Conservation (phyloP, 92 coral and sea anemone species). For the Plumapathes pennacea region DNA sequence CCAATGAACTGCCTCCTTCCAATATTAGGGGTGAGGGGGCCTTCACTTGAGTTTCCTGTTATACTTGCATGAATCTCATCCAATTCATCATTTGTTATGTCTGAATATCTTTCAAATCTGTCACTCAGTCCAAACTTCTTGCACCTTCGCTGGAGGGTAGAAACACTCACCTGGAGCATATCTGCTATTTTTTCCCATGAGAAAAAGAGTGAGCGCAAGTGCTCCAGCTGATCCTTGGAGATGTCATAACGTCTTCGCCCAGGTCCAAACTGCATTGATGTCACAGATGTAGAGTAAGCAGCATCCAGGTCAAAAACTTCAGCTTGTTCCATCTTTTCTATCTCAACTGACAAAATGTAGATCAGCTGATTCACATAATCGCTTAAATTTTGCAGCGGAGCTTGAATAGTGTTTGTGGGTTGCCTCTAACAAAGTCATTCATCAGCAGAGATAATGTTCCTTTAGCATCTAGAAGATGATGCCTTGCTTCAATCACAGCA, state of each 20-base stretch:
- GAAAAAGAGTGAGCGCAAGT: constrained; percentile 50
- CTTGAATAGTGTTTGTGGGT: constrained; percentile 28
- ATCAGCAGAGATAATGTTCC: constrained; percentile 31
- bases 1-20: constrained; percentile 59
- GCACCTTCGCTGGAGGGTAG: constrained; percentile 47
- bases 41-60: constrained; percentile 12
- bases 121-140: constrained; percentile 43
- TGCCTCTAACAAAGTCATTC: constrained; percentile 24
- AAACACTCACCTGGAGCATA: constrained; percentile 45
- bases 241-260: constrained; percentile 56
- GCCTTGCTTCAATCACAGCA: constrained; percentile 9
- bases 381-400: not conserved
- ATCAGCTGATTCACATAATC: constrained; percentile 13
- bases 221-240: constrained; percentile 53
- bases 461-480: constrained; percentile 12
- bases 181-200: constrained; percentile 55
- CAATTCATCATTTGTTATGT: constrained; percentile 44
- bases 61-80: constrained; percentile 22
- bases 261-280: constrained; percentile 5
- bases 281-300: not conserved
- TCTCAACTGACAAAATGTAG: constrained; percentile 18
- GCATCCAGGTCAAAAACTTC: too few relatives aligned
- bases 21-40: constrained; percentile 53
- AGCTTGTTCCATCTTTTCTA: constrained; percentile 7
- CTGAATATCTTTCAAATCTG: constrained; percentile 30